Base-by-base conservation (phyloP, 2,888 invertebrate species). In the Mongoloraphidia duomilia region DNA sequence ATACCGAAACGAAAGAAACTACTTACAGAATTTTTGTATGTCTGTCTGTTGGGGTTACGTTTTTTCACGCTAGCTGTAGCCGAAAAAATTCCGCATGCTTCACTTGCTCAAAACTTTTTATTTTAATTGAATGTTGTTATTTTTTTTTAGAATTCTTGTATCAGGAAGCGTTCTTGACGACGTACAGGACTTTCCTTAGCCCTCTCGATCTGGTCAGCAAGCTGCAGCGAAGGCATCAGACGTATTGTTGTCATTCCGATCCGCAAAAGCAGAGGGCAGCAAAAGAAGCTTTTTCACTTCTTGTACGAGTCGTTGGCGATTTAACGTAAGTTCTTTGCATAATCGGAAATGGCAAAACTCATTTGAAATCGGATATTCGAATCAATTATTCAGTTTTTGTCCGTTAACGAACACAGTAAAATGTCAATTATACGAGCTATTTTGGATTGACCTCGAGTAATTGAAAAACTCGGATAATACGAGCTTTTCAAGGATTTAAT, bases 121-220 rank as follows among this genome's bases (percentile, higher is more conserved):
- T 5, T 26, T 26, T 26, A 8, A n/a, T 41, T 50, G 35, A 45
- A 42, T 41, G 17, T 17, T 26, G 26, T 26, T 26, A 46, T 43
- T 49, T 37, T 54, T 13, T 64, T 65, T 26, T 73, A 89, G 90
- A 89, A 69, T 87, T 92, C 70, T 77, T 89, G 67, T 94, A 90
- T 71, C 92, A 93, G 74, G 97, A 98, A 75, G 96, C 97, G 55
- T 98, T 98, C 72, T 78, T 97, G 58, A 92, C 95, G 48, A 98
- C 97, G 52, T 98, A 97, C 71, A 79, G 96, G 58, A 96, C 95
- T 53, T 95, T 96, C 73, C 84, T 96, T 64, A 76, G 86, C 52
- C 92, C 96, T 26, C 71, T 81, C 61, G 88, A 87, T 57, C 75
- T 96, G 57, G 81, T 95, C 57, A 80, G 82, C 61, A 91, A 94